phyloP scores from a whole-genome alignment of 2,797 vertebrate species.

The Pseudochaenichthys georgianus region DNA sequence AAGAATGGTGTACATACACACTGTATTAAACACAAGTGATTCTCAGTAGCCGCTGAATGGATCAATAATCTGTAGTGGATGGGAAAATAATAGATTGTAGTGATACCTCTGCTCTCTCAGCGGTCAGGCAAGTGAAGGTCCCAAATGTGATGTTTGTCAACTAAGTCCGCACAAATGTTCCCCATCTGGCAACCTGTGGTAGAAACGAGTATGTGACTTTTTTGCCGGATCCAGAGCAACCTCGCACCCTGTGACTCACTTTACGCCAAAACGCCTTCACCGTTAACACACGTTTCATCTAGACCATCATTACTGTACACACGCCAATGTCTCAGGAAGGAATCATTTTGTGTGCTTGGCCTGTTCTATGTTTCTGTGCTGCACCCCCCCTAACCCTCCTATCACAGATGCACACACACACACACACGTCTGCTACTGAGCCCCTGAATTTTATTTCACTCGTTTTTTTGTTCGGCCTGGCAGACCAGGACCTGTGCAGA shows the following conservation, averaged over 20 bases:
- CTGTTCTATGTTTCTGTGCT: slow-evolving; percentile 76
- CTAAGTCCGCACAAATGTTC: slow-evolving; percentile 53
- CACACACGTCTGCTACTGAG: slow-evolving; percentile 82
- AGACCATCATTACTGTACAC: slow-evolving; percentile 80
- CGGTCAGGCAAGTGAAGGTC: slow-evolving; percentile 65
- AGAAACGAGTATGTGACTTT: slow-evolving; percentile 67
- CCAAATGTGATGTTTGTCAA: slow-evolving; percentile 66
- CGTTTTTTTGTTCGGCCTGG: slow-evolving; percentile 55
- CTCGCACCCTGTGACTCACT: slow-evolving; percentile 77
- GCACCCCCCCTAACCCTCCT: slow-evolving; percentile 62
- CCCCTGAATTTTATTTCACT: slow-evolving; percentile 69
- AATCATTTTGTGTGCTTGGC: slow-evolving; percentile 84
- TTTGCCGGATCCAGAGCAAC: slow-evolving; percentile 69
- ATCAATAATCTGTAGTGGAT: slow-evolving; percentile 46
- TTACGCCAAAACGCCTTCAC: slow-evolving; percentile 82
- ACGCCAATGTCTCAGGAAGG: slow-evolving; percentile 84
- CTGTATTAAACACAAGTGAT: slow-evolving; percentile 70
- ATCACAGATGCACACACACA: slow-evolving; percentile 73
- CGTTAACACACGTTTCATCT: slow-evolving; percentile 56
- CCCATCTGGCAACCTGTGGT: slow-evolving; percentile 60
- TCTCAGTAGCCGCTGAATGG: slow-evolving; percentile 59
- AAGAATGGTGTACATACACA: slow-evolving; percentile 76
- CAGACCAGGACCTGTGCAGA: slow-evolving; percentile 68
- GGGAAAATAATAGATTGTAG: slow-evolving; percentile 57
- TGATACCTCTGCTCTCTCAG: slow-evolving; percentile 45